These are phyloP conservation scores for Sarotherodon lohbergeri DNA, from an alignment of 2,113 vertebrate species.

Conservation along the genomic window DNA sequence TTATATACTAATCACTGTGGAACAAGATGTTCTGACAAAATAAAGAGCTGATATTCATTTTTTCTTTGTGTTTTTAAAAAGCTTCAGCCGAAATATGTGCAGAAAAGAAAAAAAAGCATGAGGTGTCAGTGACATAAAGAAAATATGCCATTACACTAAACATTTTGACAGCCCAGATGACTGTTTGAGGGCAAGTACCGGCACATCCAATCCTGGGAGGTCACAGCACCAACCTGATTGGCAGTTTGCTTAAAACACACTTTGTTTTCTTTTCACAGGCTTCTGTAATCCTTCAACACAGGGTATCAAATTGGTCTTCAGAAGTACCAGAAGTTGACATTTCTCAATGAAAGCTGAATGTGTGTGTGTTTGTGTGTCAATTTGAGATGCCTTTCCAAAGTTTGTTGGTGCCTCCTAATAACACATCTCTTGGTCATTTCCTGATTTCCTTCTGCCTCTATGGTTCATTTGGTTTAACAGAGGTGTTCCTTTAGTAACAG, in stretches of 20 bases:
- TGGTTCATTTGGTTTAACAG: constrained; percentile 36
- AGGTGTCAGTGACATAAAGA: constrained; percentile 37
- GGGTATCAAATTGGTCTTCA: background rate
- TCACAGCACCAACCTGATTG: constrained; percentile 15
- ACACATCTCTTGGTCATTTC: background rate
- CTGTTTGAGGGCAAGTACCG: background rate
- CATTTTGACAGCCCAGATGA: constrained; percentile 24
- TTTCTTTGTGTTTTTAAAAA: background rate
- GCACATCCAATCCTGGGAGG: background rate
- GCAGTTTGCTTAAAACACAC: constrained; percentile 10
- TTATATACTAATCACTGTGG: background rate
- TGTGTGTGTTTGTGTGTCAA: background rate
- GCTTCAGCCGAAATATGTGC: background rate
- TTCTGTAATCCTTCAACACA: constrained; percentile 8
- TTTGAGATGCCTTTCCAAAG: background rate
- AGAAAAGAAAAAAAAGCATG: constrained; percentile 13
- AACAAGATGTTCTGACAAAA: background rate
- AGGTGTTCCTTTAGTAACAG: constrained; percentile 35
- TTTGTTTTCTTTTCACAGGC: constrained; percentile 3
- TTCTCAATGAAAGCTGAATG: background rate
- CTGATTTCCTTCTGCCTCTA: background rate
- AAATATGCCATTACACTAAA: constrained; percentile 47
- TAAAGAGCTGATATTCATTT: background rate
- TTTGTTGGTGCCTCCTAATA: background rate
- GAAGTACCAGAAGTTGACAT: background rate